These are phyloP conservation scores for Sympetrum striolatum DNA, from an alignment of 2,888 invertebrate species.

Conservation along the genomic window DNA sequence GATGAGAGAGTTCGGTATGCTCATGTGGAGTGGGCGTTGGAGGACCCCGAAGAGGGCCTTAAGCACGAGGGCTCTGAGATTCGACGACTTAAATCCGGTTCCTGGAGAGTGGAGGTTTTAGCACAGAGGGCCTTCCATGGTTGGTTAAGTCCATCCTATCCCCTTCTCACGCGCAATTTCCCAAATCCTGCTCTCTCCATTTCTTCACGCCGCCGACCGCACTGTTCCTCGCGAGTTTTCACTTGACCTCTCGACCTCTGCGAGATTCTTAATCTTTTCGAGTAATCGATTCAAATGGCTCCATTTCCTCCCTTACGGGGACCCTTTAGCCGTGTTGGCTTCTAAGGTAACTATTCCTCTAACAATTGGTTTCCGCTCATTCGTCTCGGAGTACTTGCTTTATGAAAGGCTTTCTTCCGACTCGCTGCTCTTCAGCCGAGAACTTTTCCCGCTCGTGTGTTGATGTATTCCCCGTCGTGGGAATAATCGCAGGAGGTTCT, in stretches of 20 bases:
- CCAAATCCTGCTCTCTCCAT: not conserved
- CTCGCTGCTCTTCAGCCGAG: no score
- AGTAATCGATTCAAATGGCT: not conserved
- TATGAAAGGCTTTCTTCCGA: no score
- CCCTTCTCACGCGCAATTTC: not conserved
- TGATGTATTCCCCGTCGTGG: no score
- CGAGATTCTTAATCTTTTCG: not conserved
- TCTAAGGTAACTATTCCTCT: not conserved
- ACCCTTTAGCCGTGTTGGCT: not conserved
- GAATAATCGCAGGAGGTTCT: no score
- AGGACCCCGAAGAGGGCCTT: not conserved
- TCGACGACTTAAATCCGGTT: constrained; percentile 34
- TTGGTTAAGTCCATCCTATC: constrained; percentile 34
- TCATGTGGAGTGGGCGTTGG: not conserved
- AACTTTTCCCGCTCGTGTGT: no score
- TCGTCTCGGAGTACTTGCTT: no score
- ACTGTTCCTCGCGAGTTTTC: not conserved
- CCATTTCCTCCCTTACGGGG: not conserved
- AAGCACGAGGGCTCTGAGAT: constrained; percentile 4
- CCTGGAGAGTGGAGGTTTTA: constrained; percentile 28
- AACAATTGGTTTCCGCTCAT: not conserved
- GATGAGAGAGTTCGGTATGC: constrained; percentile 8
- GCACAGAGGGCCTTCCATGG: constrained; percentile 8
- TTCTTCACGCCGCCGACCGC: not conserved
- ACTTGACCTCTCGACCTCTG: constrained; percentile 15